Conservation (phyloP, 2,888 invertebrate species). For the Mesorhabditis spiculigera region DNA sequence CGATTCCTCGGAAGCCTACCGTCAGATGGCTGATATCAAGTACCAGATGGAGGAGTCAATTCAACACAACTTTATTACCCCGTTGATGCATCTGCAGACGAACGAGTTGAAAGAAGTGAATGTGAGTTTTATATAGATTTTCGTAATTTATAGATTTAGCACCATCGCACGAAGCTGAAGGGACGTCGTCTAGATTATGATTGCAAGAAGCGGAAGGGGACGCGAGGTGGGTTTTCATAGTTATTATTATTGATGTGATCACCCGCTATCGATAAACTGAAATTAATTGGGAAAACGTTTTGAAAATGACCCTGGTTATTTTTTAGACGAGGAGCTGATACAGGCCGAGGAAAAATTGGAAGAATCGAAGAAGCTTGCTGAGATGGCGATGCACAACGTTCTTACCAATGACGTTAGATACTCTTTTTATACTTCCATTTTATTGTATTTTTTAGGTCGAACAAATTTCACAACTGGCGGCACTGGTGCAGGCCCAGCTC, state of each 20-base stretch:
- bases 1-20: conserved; percentile 91
- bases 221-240: conserved; percentile 26
- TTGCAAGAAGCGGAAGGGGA: conserved; percentile 94
- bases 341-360: conserved; percentile 98
- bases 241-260: conserved; percentile 7
- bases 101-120: conserved; percentile 99
- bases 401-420: conserved; percentile 90
- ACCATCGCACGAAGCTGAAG: conserved; percentile 98
- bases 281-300: not conserved
- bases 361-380: conserved; percentile 91
- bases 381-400: conserved; percentile 97
- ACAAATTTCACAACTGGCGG: conserved; percentile 92
- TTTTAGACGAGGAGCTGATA: conserved; percentile 94
- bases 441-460: conserved; percentile 72
- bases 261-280: not conserved
- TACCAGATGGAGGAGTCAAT: conserved; percentile 98
- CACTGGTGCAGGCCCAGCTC: conserved; percentile 88
- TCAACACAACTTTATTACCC: conserved; percentile 98
- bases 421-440: not conserved
- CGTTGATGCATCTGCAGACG: conserved; percentile 91
- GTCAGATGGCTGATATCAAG: conserved; percentile 97
- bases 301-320: not conserved
- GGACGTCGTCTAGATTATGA: conserved; percentile 96
- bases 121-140: conserved; percentile 67
- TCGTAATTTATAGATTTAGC: conserved; percentile 66